phyloP scores from a whole-genome alignment of 92 coral and sea anemone genomes.

The Umimayanthus chanpuru region DNA sequence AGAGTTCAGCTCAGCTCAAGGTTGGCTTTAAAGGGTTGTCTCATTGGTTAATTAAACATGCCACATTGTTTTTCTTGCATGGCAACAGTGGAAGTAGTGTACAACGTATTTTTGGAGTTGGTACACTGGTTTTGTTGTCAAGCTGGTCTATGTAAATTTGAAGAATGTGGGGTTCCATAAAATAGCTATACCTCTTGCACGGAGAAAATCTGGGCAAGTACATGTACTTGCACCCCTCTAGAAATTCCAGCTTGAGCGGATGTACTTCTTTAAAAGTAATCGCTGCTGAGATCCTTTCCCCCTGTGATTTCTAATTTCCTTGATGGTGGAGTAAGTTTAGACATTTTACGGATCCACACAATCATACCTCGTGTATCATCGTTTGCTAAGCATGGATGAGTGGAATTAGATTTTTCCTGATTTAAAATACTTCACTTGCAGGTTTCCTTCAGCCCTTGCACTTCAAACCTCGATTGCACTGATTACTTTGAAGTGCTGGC shows the following conservation, averaged over 20 bases:
- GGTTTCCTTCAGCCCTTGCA: constrained; percentile 81
- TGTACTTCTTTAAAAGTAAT: too few species aligned
- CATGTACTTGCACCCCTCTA: too few species aligned
- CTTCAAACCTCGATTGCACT: constrained; percentile 62
- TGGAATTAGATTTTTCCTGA: background rate
- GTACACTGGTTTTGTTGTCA: too few species aligned
- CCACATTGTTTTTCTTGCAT: background rate
- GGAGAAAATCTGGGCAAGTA: too few species aligned
- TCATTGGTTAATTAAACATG: background rate
- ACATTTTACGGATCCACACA: background rate
- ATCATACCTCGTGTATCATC: background rate
- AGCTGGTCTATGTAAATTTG: too few species aligned
- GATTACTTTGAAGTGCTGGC: constrained; percentile 93
- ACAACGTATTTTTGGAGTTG: too few species aligned
- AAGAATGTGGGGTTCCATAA: too few species aligned
- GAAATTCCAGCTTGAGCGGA: background rate
- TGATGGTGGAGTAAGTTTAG: background rate
- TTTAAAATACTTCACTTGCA: constrained; percentile 29
- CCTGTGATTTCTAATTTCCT: background rate
- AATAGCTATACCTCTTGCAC: too few species aligned
- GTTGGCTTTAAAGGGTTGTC: constrained; percentile 29
- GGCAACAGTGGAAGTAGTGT: background rate
- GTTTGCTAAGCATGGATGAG: background rate
- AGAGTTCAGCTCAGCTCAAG: constrained; percentile 82
- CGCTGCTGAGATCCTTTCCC: background rate